Percentiles rank a stretch among this genome's conserved stretches.
phyloP scores from a whole-genome alignment of 2,888 invertebrate species.

The Acanthosepion lycidas region DNA sequence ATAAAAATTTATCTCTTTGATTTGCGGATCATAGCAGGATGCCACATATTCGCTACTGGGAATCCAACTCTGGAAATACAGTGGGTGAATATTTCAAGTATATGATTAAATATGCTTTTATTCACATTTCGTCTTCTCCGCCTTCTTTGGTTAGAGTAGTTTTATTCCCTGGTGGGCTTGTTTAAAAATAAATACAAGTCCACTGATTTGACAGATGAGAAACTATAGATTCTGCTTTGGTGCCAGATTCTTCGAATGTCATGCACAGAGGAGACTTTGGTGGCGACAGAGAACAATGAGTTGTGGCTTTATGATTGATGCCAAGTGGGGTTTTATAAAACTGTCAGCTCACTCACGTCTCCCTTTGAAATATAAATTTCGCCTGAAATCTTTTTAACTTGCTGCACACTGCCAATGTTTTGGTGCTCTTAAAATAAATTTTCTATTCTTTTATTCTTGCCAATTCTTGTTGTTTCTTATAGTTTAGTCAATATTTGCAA shows the following conservation, averaged over 20 bases:
- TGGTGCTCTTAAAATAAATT: background rate
- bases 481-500: background rate
- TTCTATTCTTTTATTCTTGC: background rate
- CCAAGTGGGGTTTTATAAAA: background rate
- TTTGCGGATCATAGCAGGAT: background rate
- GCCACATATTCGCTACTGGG: background rate
- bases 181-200: background rate
- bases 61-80: background rate
- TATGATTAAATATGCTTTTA: background rate
- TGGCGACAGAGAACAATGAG: background rate
- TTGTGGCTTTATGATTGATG: background rate
- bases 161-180: background rate
- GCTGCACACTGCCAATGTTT: background rate
- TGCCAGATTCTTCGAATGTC: background rate
- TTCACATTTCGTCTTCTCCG: background rate
- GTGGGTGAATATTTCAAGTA: background rate
- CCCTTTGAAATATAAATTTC: background rate
- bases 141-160: background rate
- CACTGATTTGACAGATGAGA: background rate
- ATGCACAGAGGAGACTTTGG: background rate
- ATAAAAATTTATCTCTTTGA: background rate
- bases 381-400: background rate
- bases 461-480: background rate
- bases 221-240: slow-evolving; percentile 6
- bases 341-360: background rate